Percentiles rank a stretch among this genome's conserved stretches.
These are phyloP conservation scores for Tetrax tetrax DNA, from an alignment of 2,113 vertebrate species.

Conservation along the genomic window DNA sequence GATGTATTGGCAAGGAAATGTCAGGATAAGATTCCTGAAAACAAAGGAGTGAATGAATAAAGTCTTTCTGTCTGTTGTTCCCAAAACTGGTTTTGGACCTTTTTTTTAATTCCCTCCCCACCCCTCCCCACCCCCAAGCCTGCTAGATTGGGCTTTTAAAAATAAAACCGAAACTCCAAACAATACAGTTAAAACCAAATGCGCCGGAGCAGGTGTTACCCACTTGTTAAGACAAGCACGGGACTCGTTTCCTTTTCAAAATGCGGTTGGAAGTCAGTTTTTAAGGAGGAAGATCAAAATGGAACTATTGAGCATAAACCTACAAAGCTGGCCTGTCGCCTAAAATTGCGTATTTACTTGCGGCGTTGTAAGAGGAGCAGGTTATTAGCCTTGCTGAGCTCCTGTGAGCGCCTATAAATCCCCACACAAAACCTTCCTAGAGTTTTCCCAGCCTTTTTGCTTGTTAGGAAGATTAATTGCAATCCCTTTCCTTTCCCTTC, in stretches of 20 bases:
- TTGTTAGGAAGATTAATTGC: neutral
- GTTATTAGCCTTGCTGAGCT: neutral
- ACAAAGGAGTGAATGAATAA: slow-evolving; percentile 13
- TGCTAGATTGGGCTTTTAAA: slow-evolving; percentile 6
- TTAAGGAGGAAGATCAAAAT: slow-evolving; percentile 16
- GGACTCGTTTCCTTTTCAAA: slow-evolving; percentile 26
- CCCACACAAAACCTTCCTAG: neutral
- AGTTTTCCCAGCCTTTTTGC: neutral
- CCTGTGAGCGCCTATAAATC: fast-evolving
- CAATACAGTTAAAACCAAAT: neutral
- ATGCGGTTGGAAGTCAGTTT: neutral
- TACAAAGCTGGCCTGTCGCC: neutral
- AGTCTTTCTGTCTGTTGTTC: neutral
- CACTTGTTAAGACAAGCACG: slow-evolving; percentile 42
- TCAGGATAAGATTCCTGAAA: slow-evolving; percentile 18
- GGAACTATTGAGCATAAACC: neutral
- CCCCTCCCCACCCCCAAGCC: neutral
- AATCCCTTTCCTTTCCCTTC: neutral
- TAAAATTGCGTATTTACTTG: fast-evolving
- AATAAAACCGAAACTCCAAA: neutral
- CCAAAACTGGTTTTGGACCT: neutral
- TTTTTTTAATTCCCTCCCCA: neutral
- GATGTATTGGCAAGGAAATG: neutral
- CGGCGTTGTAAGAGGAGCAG: neutral
- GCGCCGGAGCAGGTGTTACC: slow-evolving; percentile 14